Evolutionary conservation across 2,888 invertebrate species (phyloP).

Genomic region (Synanthedon tipuliformis): DNA sequence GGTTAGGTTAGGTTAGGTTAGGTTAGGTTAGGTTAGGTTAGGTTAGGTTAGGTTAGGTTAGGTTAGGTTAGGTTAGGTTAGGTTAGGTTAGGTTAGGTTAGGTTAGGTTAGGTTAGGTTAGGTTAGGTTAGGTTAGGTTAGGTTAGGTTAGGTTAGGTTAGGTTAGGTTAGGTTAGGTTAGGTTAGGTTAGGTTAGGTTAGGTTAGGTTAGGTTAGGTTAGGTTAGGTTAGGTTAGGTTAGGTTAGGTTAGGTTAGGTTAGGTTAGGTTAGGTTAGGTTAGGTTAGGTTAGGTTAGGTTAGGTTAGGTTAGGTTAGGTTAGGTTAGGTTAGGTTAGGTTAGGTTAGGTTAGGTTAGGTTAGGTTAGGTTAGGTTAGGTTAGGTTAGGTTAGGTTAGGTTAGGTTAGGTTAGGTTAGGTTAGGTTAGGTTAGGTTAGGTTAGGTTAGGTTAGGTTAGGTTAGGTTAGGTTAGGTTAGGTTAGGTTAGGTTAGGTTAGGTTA

Average conservation of each 20-base stretch:
- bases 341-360: constrained; percentile 8
- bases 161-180: constrained; percentile 5
- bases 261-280: constrained; percentile 5
- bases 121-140: constrained; percentile 5
- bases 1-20: constrained; percentile 12
- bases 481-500: too few relatives aligned
- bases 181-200: neutral
- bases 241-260: neutral
- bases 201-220: constrained; percentile 5
- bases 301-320: constrained; percentile 6
- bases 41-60: constrained; percentile 10
- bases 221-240: constrained; percentile 6
- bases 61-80: constrained; percentile 5
- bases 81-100: constrained; percentile 6
- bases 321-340: constrained; percentile 9
- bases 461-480: neutral
- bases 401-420: constrained; percentile 8
- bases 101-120: constrained; percentile 7
- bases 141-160: constrained; percentile 7
- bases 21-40: constrained; percentile 13
- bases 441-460: constrained; percentile 11
- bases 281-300: neutral
- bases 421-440: constrained; percentile 11
- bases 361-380: constrained; percentile 8
- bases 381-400: constrained; percentile 8